Conservation (phyloP, 1,140 invertebrate species). For the Procambarus clarkii region DNA sequence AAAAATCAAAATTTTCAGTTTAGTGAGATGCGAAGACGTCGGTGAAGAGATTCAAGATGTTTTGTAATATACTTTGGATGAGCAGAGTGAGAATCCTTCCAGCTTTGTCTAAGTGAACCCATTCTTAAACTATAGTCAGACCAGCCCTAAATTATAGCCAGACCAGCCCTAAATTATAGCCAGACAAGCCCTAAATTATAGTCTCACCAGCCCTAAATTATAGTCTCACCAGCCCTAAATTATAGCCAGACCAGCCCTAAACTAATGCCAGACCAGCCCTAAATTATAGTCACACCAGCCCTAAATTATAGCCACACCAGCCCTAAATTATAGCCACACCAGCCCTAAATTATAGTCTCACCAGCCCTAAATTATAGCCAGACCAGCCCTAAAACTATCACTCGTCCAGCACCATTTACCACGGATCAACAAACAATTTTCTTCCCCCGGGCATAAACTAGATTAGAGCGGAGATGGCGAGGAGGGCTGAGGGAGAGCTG, state of each 20-base stretch:
- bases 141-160: not conserved
- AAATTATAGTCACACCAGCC: not conserved
- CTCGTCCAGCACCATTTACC: not conserved
- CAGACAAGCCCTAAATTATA: not conserved
- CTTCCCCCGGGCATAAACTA: constrained; percentile 19
- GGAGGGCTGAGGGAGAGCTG: not conserved
- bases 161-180: not conserved
- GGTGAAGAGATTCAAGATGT: no score
- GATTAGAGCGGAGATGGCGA: constrained; percentile 11
- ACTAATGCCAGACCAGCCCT: not conserved
- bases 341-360: not conserved
- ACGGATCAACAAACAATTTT: constrained; percentile 15
- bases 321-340: not conserved
- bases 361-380: not conserved
- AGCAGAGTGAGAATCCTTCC: no score
- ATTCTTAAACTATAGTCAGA: not conserved
- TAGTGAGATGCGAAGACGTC: no score
- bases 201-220: no score
- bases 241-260: no score
- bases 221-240: no score
- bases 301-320: not conserved
- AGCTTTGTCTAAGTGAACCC: no score
- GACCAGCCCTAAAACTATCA: not conserved
- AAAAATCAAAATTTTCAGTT: no score
- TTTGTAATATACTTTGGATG: no score